phyloP scores from a whole-genome alignment of 2,888 invertebrate genomes.

The Drosophila pullipes region DNA sequence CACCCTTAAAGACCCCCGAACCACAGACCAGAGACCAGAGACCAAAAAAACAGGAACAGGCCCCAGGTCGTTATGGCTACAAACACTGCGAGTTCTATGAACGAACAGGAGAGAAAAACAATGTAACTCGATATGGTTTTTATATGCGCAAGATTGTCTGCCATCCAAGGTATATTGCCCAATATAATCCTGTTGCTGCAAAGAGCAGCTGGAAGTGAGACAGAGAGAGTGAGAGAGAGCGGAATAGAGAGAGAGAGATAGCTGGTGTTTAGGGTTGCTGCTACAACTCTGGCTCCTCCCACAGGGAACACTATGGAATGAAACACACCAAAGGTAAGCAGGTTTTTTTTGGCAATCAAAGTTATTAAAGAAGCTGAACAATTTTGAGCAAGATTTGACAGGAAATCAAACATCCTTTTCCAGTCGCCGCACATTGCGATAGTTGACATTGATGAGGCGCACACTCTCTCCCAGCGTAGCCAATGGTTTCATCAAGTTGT shows the following conservation, averaged over 20 bases:
- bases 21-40: background rate
- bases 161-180: conserved; percentile 37
- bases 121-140: conserved; percentile 64
- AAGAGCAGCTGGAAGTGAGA: conserved; percentile 19
- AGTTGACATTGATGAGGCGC: conserved; percentile 77
- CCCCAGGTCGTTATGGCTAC: conserved; percentile 68
- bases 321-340: conserved; percentile 18
- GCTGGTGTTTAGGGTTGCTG: conserved; percentile 42
- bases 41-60: conserved; percentile 25
- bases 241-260: background rate
- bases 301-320: conserved; percentile 31
- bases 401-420: conserved; percentile 64
- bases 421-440: conserved; percentile 66
- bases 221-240: background rate
- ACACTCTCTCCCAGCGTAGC: conserved; percentile 75
- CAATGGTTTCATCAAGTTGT: conserved; percentile 84
- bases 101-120: conserved; percentile 59
- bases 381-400: conserved; percentile 4
- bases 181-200: conserved; percentile 41
- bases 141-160: conserved; percentile 61
- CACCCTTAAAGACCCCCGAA: conserved; percentile 41
- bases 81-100: conserved; percentile 55
- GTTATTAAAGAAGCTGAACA: conserved; percentile 28
- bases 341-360: conserved; percentile 10
- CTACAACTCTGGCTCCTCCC: conserved; percentile 57